A percentile compares a stretch with the other conserved stretches of the same genome.
Conservation (phyloP, 2,888 invertebrate genomes). For the Drosophila siamana region DNA sequence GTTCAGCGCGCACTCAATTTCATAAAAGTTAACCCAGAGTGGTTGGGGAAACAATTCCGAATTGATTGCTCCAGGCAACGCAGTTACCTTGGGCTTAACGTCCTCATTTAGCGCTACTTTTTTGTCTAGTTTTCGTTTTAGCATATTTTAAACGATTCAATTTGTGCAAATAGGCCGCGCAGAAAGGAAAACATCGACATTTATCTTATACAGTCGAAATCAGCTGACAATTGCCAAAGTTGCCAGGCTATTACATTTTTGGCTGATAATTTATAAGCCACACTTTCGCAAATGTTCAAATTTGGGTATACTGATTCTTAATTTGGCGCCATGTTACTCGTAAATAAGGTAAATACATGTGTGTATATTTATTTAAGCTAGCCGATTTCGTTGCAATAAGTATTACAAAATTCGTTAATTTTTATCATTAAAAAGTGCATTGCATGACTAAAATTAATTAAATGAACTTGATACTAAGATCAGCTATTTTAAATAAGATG, state of each 20-base stretch:
- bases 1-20: slow-evolving; percentile 78
- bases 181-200: too few species aligned
- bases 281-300: not conserved
- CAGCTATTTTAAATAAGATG: slow-evolving; percentile 1
- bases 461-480: too few species aligned
- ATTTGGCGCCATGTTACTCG: too few species aligned
- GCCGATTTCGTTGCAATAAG: too few species aligned
- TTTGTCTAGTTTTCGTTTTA: slow-evolving; percentile 57
- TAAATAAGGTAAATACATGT: not conserved
- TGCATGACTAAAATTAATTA: not conserved
- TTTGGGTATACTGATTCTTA: too few species aligned
- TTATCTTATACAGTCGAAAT: too few species aligned
- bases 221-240: slow-evolving; percentile 13
- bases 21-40: slow-evolving; percentile 80
- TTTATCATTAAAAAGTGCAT: not conserved
- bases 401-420: too few species aligned
- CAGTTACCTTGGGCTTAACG: slow-evolving; percentile 6
- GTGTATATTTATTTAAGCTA: not conserved
- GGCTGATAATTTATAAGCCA: not conserved
- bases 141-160: slow-evolving; percentile 35
- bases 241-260: slow-evolving; percentile 21
- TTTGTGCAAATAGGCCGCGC: slow-evolving; percentile 22
- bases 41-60: slow-evolving; percentile 55
- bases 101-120: slow-evolving; percentile 14
- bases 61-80: slow-evolving; percentile 15